These are phyloP conservation scores for Jaculus jaculus DNA, from an alignment of 2,113 vertebrate genomes.

Conservation along the genomic window DNA sequence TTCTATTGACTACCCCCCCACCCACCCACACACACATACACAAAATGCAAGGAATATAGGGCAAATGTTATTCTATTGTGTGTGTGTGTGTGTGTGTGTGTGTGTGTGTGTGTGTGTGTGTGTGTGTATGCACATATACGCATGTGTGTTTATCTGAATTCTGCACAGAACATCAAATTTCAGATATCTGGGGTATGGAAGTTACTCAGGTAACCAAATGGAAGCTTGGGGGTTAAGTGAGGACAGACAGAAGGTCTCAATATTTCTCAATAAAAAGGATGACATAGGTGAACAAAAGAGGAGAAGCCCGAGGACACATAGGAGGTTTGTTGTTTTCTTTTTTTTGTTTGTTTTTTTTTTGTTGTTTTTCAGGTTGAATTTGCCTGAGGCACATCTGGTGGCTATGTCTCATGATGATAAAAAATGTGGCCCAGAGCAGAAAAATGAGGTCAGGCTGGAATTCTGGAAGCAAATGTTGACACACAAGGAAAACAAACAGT, in stretches of 20 bases:
- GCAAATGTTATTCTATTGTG: neutral
- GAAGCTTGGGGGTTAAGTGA: neutral
- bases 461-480: neutral
- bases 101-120: neutral
- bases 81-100: too few relatives aligned
- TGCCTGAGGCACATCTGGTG: neutral
- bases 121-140: too few relatives aligned
- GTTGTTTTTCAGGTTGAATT: neutral
- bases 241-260: neutral
- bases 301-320: neutral
- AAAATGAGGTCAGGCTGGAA: neutral
- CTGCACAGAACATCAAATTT: neutral
- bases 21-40: neutral
- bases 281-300: neutral
- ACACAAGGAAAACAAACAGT: slow-evolving; percentile 3
- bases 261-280: neutral
- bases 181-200: neutral
- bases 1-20: neutral
- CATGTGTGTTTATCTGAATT: neutral
- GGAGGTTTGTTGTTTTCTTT: neutral
- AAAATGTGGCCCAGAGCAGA: neutral
- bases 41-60: neutral
- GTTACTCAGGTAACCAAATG: neutral
- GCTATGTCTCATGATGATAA: neutral
- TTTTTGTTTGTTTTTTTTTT: too few relatives aligned